Base-by-base conservation (phyloP, 2,797 vertebrate genomes). In the Enteromius paludinosus region DNA sequence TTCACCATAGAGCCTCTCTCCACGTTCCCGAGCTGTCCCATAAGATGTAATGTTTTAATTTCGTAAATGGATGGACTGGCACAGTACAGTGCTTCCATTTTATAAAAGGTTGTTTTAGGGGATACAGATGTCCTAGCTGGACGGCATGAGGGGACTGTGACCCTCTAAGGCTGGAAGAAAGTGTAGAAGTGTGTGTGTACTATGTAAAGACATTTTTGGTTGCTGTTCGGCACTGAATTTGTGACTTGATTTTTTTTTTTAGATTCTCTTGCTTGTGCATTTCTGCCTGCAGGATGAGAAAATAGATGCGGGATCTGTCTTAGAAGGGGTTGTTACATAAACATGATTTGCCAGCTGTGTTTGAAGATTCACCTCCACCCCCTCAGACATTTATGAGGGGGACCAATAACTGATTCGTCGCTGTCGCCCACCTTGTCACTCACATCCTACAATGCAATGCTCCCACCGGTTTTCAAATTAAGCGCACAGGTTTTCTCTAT, bases 31-130 rank as follows among this genome's bases (percentile, higher is more conserved):
- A 88, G 84, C 84, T 64, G 61, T 73, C 74, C 78, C 85, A 35
- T 86, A 83, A 89, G 87, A 91, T 90, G 83, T 90, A 91, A 89
- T 81, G 78, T 86, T 74, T 89, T 94, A 76, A 95, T 94, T 93
- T 93, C 85, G 88, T 87, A 94, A 95, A 94, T 95, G 93, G 93
- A 94, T 59, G 83, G 25, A 85, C 86, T 94, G 93, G 92, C 91
- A 90, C 80, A 66, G 72, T 59, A 74, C 52, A 61, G 28, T 45
- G 54, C 14, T 15, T 83, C 81, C 52, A 77, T 62, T 83, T 83
- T 83, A 83, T 49, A 69, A 61, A 59, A 68, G 70, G 75, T 79
- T 84, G 83, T 76, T 85, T 78, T 72, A 88, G 68, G 33, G 72
- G 74, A 81, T 54, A 80, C 84, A 82, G 85, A 88, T 89, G 91